Base-by-base conservation (phyloP, 2,888 invertebrate genomes). In the Ashinkailepas kermadecensis region DNA sequence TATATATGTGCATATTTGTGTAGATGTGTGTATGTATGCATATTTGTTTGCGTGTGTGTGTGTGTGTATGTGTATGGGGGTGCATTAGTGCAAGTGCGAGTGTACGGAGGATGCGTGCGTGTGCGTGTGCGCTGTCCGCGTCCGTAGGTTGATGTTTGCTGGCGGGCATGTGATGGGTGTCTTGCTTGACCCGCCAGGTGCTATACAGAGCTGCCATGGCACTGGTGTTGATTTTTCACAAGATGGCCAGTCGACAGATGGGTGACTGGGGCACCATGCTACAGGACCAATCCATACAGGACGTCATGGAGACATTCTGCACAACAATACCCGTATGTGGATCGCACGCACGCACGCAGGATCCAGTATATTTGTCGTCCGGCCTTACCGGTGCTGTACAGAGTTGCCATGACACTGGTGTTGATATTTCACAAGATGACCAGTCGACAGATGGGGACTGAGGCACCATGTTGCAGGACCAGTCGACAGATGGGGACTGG, bases 231-330 rank as follows among this genome's bases (percentile, higher is more conserved):
- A 23, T 81, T 58, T 11, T 70, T 15, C 67, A 57, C 67, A 64
- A 57, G 70, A 81, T 59, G 65, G 81, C 81, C 39, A 23, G 18
- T 13, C 23, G 65, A 10, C 56, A 70, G 67, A 57, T 57, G 57
- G 58, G 78, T 3, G 57, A 58, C n/a, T 78, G 78, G 78, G 58
- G 13, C 57, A 21, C 12, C 12, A 4, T 18, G 58, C 56, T 78
- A 1, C 21, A 58, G 21, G 23, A 57, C 23, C 9, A 23, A 1
- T n/a, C 78, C 3, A 23, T 78, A 21, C 78, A 78, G 58, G 78
- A 78, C 57, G 78, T 78, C 18, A 57, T 81, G 65, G 67, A 81
- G 65, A 65, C 11, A 15, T 70, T 81, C 65, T 81, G 81, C 54
- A 39, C 23, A 21, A 13, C 64, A 10, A 56, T 80, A n/a, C 39